These are phyloP conservation scores for Columba guinea DNA, from an alignment of 2,797 vertebrate species.

Conservation along the genomic window DNA sequence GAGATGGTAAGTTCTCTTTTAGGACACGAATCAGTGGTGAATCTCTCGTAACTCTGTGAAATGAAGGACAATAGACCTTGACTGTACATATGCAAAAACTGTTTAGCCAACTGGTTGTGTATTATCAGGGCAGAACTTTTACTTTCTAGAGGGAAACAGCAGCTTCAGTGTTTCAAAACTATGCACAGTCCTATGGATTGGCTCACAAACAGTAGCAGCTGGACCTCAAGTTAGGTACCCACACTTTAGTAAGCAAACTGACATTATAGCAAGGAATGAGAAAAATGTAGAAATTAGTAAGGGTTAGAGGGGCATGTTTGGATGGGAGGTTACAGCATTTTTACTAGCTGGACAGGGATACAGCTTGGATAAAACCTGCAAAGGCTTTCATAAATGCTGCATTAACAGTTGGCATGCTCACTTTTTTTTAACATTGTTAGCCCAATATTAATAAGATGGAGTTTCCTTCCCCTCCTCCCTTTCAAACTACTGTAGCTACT, in stretches of 20 bases:
- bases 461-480: background rate
- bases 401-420: background rate
- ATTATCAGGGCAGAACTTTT: constrained; percentile 7
- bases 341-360: background rate
- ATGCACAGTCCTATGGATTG: constrained; percentile 15
- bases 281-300: constrained; percentile 53
- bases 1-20: background rate
- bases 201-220: constrained; percentile 54
- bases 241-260: constrained; percentile 12
- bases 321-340: background rate
- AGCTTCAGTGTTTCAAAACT: constrained; percentile 55
- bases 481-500: background rate
- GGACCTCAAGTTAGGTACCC: constrained; percentile 25
- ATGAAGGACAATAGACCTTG: background rate
- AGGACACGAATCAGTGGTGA: background rate
- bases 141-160: constrained; percentile 42
- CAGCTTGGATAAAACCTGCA: background rate
- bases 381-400: background rate
- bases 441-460: background rate
- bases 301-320: constrained; percentile 1
- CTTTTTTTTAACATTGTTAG: background rate
- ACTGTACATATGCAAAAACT: background rate
- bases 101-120: constrained; percentile 16
- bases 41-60: background rate
- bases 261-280: constrained; percentile 34